Base-by-base conservation (phyloP, 1,140 invertebrate species). In the Rhopalosiphum padi region DNA sequence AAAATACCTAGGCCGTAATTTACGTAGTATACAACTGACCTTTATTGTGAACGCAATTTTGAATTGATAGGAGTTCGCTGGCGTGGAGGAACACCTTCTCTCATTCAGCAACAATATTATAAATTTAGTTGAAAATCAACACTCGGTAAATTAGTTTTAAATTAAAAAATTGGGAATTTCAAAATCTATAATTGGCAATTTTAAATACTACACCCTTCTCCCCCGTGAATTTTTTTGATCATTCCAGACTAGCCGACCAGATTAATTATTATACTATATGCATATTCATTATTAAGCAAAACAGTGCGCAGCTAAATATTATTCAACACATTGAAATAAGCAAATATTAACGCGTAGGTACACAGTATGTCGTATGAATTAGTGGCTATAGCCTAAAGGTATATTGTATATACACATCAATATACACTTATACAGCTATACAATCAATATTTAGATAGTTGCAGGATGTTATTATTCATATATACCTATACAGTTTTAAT, bases 381-480 rank as follows among this genome's bases (percentile, higher is more conserved):
- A 77, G 60, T 77, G 60, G 6, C 60, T 77, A n/a, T 77, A 77
- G 15, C 60, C 60, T 21, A 77, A 35, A 18, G n/a, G 60, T 18
- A n/a, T 18, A 68, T 5, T n/a, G 6, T 21, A 77, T 15, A 30
- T 11, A 68, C 60, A 77, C 15, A n/a, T 35, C 15, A 77, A 77
- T 77, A 77, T 60, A 25, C 5, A 77, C 60, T 77, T 77, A 18
- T 18, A n/a, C 30, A n/a, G 60, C 30, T n/a, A 77, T 77, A 15
- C 30, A 77, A 77, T 77, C 60, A 77, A 77, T 77, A 77, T 77
- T 77, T 77, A n/a, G n/a, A 77, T 77, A 77, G 60, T 77, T 18
- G 15, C 11, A 51, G n/a, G n/a, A 77, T 77, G 15, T 77, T 77
- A n/a, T 77, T n/a, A 77, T 77, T 3, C 1, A 18, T n/a, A 18